Percentiles rank a stretch among this genome's conserved stretches.
Conservation (phyloP, 2,797 vertebrate genomes). For the Caiman crocodilus region DNA sequence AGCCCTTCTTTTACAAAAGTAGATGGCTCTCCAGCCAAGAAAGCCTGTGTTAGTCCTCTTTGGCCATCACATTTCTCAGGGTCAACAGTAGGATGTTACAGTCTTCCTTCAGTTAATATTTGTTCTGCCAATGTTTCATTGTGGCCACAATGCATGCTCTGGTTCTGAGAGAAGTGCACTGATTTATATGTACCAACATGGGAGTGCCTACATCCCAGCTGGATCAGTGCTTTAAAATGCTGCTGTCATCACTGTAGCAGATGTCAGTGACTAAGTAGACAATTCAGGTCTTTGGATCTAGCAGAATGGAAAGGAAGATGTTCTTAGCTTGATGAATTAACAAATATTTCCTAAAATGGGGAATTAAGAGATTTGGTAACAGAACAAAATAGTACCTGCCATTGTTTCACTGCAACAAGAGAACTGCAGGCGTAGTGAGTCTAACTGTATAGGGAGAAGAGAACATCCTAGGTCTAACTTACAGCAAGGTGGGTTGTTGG, state of each 20-base stretch:
- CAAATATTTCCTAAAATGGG: neutral
- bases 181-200: slow-evolving; percentile 44
- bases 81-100: neutral
- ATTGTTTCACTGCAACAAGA: neutral
- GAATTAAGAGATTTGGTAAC: neutral
- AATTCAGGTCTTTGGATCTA: slow-evolving; percentile 2
- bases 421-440: neutral
- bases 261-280: slow-evolving; percentile 30
- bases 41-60: neutral
- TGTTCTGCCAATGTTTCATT: slow-evolving; percentile 4
- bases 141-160: slow-evolving; percentile 3
- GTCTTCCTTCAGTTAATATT: slow-evolving; percentile 3
- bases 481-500: neutral
- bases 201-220: slow-evolving; percentile 37
- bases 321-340: neutral
- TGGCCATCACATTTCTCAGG: neutral
- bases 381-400: neutral
- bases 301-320: neutral
- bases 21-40: neutral
- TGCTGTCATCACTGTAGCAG: slow-evolving; percentile 37
- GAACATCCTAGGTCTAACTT: neutral
- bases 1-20: neutral
- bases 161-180: slow-evolving; percentile 43
- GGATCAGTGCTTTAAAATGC: slow-evolving; percentile 14
- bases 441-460: neutral